Conservation (phyloP, 1,140 invertebrate genomes). For the Temnothorax nylanderi region DNA sequence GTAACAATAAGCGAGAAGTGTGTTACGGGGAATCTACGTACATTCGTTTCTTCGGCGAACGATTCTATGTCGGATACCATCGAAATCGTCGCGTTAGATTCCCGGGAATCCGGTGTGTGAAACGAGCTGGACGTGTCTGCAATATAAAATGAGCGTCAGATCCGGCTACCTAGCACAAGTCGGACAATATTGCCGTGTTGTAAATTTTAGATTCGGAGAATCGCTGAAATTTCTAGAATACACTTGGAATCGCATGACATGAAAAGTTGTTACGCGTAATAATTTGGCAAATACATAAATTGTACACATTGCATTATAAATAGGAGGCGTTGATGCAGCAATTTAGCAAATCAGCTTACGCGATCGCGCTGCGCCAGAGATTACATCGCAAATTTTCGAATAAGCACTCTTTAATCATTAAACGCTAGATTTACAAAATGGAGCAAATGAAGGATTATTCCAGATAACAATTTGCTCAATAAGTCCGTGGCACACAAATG, state of each 20-base stretch:
- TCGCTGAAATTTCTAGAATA: not conserved
- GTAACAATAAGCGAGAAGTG: not conserved
- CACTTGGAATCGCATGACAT: not conserved
- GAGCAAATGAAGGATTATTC: slow-evolving; percentile 11
- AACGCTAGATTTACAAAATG: not conserved
- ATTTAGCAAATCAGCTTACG: slow-evolving; percentile 13
- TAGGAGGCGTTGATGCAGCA: no score
- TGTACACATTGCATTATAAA: not conserved
- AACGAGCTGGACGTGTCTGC: slow-evolving; percentile 66
- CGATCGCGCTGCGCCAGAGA: not conserved
- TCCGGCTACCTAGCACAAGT: not conserved
- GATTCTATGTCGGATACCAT: slow-evolving; percentile 60
- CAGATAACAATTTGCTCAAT: not conserved
- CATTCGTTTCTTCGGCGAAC: slow-evolving; percentile 45
- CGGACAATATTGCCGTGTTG: not conserved
- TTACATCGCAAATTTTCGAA: slow-evolving; percentile 12
- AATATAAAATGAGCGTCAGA: slow-evolving; percentile 4
- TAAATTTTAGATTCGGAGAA: slow-evolving; percentile 14
- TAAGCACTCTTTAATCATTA: slow-evolving; percentile 12
- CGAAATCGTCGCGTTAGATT: slow-evolving; percentile 49
- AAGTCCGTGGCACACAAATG: not conserved
- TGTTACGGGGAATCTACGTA: slow-evolving; percentile 20
- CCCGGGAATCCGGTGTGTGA: slow-evolving; percentile 62
- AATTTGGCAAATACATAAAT: slow-evolving; percentile 14
- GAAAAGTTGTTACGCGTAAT: not conserved